Conservation (phyloP, 2,888 invertebrate genomes). For the Drosophila ezoana region DNA sequence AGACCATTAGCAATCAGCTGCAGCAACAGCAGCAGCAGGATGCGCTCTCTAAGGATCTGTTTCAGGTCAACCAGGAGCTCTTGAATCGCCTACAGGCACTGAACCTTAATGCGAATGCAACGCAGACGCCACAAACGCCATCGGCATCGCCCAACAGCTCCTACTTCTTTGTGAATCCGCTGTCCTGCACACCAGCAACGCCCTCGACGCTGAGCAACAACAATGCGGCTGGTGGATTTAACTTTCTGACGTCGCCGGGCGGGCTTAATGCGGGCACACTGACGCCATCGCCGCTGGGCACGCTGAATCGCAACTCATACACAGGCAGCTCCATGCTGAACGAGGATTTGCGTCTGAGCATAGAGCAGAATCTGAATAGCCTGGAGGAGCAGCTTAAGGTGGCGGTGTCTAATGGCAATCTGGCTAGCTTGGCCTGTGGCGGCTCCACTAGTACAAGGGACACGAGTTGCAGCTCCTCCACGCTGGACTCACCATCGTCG, state of each 20-base stretch:
- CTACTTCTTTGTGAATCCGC: slow-evolving; percentile 84
- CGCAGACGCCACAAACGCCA: slow-evolving; percentile 71
- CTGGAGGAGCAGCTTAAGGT: slow-evolving; percentile 87
- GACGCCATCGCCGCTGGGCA: slow-evolving; percentile 84
- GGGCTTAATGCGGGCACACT: slow-evolving; percentile 71
- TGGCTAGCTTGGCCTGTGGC: slow-evolving; percentile 70
- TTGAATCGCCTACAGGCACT: slow-evolving; percentile 84
- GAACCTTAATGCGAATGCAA: slow-evolving; percentile 77
- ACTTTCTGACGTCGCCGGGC: slow-evolving; percentile 79
- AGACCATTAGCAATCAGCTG: slow-evolving; percentile 82
- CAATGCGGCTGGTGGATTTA: slow-evolving; percentile 75
- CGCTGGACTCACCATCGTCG: slow-evolving; percentile 78
- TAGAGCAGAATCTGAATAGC: slow-evolving; percentile 85
- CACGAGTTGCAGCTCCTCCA: slow-evolving; percentile 79
- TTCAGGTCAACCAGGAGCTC: slow-evolving; percentile 85
- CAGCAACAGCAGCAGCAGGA: slow-evolving; percentile 82
- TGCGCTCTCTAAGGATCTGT: slow-evolving; percentile 84
- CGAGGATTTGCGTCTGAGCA: slow-evolving; percentile 81
- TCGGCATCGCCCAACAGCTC: slow-evolving; percentile 82
- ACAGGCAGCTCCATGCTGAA: slow-evolving; percentile 82
- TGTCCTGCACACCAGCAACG: slow-evolving; percentile 82
- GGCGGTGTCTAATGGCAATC: slow-evolving; percentile 84
- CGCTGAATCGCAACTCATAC: slow-evolving; percentile 83
- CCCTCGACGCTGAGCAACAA: slow-evolving; percentile 59
- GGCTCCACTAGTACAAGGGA: slow-evolving; percentile 73